Conservation (phyloP, 2,888 invertebrate species). For the Ophion costatus region DNA sequence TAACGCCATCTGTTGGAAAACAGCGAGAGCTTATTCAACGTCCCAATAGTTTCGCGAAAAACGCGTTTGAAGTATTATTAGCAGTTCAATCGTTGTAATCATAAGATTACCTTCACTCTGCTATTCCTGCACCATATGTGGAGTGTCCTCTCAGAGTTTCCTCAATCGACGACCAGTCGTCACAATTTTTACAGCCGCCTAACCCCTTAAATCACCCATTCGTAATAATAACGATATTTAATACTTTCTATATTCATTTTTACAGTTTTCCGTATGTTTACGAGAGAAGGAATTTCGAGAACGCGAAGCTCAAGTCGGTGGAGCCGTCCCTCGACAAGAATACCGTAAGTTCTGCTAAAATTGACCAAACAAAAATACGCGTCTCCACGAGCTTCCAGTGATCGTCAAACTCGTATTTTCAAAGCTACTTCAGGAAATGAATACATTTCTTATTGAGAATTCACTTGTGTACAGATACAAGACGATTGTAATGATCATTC, state of each 20-base stretch:
- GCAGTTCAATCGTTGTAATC: too few relatives aligned
- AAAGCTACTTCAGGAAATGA: not conserved
- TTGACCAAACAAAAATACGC: not conserved
- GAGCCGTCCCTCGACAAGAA: conserved; percentile 51
- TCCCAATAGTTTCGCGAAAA: too few relatives aligned
- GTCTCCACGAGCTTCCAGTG: too few relatives aligned
- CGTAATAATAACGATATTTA: not conserved
- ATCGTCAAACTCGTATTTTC: not conserved
- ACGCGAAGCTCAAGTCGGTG: conserved; percentile 32
- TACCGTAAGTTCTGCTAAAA: conserved; percentile 27
- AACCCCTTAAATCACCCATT: too few relatives aligned
- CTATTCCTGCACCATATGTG: too few relatives aligned
- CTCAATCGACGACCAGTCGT: too few relatives aligned
- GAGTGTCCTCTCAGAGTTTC: too few relatives aligned
- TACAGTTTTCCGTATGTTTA: conserved; percentile 41
- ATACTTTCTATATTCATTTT: not conserved
- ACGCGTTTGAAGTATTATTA: too few relatives aligned
- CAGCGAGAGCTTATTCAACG: too few relatives aligned
- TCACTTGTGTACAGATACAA: not conserved
- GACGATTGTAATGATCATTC: not conserved
- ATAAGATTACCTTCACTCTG: too few relatives aligned
- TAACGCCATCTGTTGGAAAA: too few relatives aligned
- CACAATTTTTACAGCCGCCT: too few relatives aligned
- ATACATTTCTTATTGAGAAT: not conserved
- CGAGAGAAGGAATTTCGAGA: conserved; percentile 58